Evolutionary conservation across 2,797 vertebrate genomes (phyloP), one percentile per base, ranked within the genome.

Genomic region (Choloepus didactylus): DNA sequence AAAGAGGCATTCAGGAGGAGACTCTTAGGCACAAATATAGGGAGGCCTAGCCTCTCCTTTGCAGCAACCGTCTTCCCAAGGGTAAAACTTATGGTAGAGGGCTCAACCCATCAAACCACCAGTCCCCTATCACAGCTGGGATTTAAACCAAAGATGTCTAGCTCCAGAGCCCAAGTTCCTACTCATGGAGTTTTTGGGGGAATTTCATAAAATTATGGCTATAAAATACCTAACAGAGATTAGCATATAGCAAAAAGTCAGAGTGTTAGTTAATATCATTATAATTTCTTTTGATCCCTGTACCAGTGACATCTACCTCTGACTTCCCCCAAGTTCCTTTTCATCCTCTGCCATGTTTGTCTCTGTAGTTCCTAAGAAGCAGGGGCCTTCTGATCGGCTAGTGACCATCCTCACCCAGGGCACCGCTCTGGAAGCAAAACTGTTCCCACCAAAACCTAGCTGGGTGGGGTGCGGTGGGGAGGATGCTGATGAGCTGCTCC

Each of bases 401-500:
- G 21, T 41, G 21, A 6, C 62, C 38, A 67, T 49, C 23, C 46
- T 87, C 12, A 18, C 1, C 35, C 27, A 66, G 60, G 29, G 59
- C 38, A 62, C 3, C 41, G 7, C 25, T 70, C 44, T 25, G 12
- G 19, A 56, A 75, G 56, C 12, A 59, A 79, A 72, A 29, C 15
- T 35, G 35, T 9, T 88, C 7, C 16, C 4, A 0, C 29, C 6
- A 44, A 89, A 67, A 51, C 46, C 23, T 10, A 69, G 66, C 27
- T 54, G 54, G 67, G 15, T 6, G 31, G 19, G 38, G 29, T 31
- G 12, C 14, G 6, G 1, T 23, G 60, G 25, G 51, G 38, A 29
- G 35, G 12, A 0, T 0, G 51, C 38, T 4, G 18, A 49, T 2
- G 3, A 2, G 2, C n/a, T 0, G n/a, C 1, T 66, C 21, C 15